Evolutionary conservation across 2,113 vertebrate species (phyloP).

Genomic region (Melanerpes formicivorus): DNA sequence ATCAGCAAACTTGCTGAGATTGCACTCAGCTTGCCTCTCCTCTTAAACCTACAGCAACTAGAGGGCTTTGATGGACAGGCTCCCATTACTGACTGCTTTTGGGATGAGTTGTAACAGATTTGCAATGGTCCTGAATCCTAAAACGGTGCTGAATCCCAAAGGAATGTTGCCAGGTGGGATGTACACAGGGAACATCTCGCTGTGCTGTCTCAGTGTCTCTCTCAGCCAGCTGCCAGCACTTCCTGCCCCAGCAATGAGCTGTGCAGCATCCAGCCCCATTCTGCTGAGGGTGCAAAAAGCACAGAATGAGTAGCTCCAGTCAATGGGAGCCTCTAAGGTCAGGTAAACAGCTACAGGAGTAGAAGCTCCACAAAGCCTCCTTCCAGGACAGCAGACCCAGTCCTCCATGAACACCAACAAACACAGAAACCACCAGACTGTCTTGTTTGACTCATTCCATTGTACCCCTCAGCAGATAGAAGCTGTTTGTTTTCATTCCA

Average conservation of each 20-base stretch:
- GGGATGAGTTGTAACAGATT: not conserved
- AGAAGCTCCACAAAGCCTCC: not conserved
- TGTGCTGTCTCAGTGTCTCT: not conserved
- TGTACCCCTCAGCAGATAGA: not conserved
- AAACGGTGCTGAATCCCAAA: not conserved
- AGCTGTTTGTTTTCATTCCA: conserved; percentile 64
- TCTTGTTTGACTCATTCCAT: not conserved
- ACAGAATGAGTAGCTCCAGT: not conserved
- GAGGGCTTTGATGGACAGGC: not conserved
- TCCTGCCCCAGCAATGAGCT: not conserved
- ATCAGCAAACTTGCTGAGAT: too few species aligned
- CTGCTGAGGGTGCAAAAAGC: not conserved
- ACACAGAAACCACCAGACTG: not conserved
- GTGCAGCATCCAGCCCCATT: not conserved
- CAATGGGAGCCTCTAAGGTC: not conserved
- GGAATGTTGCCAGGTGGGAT: not conserved
- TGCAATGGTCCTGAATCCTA: not conserved
- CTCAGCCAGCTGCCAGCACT: not conserved
- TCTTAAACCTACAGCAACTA: not conserved
- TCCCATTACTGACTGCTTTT: not conserved
- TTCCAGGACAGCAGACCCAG: not conserved
- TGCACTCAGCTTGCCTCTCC: not conserved
- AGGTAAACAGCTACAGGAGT: not conserved
- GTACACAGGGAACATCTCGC: not conserved
- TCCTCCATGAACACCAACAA: not conserved